Evolutionary conservation across 1,140 invertebrate genomes (phyloP).

Genomic region (Drosophila pectinifera): DNA sequence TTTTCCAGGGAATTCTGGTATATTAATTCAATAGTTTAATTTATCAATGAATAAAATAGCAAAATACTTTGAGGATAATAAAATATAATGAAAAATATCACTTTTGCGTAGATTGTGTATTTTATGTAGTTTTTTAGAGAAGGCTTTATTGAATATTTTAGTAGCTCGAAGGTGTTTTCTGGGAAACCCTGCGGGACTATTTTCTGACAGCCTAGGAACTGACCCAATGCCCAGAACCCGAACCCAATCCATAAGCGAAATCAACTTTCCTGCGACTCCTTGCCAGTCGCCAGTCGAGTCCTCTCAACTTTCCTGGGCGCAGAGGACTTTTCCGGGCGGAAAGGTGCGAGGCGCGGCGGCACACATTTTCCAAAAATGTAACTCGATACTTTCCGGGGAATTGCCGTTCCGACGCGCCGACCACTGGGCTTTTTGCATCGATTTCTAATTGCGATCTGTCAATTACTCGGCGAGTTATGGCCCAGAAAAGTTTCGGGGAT

Average conservation of each 20-base stretch:
- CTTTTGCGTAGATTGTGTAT: no score
- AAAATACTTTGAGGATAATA: no score
- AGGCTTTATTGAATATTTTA: background rate
- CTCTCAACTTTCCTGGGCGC: background rate
- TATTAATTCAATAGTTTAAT: no score
- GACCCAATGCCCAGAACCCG: slow-evolving; percentile 15
- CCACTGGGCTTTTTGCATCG: slow-evolving; percentile 58
- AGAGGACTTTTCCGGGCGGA: background rate
- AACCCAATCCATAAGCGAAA: slow-evolving; percentile 23
- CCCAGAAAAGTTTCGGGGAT: slow-evolving; percentile 23
- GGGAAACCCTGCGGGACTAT: slow-evolving; percentile 1
- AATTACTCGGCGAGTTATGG: slow-evolving; percentile 71
- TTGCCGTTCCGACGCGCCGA: slow-evolving; percentile 29
- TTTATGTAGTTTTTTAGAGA: background rate
- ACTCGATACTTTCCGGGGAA: slow-evolving; percentile 64
- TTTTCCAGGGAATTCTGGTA: no score
- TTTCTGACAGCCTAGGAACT: slow-evolving; percentile 11
- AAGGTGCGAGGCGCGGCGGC: slow-evolving; percentile 18
- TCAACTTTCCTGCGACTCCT: slow-evolving; percentile 1
- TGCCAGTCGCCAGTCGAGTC: no score
- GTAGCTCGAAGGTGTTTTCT: background rate
- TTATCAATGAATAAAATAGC: no score
- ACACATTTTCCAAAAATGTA: slow-evolving; percentile 28
- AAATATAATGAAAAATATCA: no score
- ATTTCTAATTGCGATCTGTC: slow-evolving; percentile 82